Evolutionary conservation across 2,888 invertebrate genomes (phyloP), one percentile per base, ranked within the genome.

Genomic region (Eristalinus aeneus): DNA sequence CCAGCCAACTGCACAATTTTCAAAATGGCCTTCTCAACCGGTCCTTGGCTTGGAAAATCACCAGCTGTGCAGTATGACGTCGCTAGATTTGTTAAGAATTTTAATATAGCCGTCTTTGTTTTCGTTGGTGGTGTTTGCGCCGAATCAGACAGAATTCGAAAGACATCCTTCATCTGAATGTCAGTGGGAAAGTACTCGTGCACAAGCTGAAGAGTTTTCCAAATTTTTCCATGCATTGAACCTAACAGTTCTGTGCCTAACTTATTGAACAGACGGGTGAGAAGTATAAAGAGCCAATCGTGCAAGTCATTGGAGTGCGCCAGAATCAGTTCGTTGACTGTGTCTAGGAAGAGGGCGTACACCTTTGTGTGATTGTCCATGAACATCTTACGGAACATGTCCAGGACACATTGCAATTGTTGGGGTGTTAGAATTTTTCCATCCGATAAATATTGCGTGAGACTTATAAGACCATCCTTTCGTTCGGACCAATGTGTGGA

Each of bases 331-430:
- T 98, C 98, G 90, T 97, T 97, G 54, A 99, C 95, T 0, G 98
- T 97, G 91, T 99, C 99, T 91, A 99, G 93, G 92, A 98, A 98
- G 82, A 98, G 93, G 64, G 97, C 97, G 93, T 99, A 97, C 88
- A 98, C 98, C 93, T 97, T 97, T 89, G 98, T 95, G 93, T 99
- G 97, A 2, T 98, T 97, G 93, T 99, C 99, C 94, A 98, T 98
- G 92, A 99, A 98, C 97, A 99, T 98, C 93, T 97, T 97, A 86
- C 97, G 97, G 90, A 98, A 97, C 86, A 98, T 96, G 89, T 99
- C 98, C 0, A 98, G 97, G n/a, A 98, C 95, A 88, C 96, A 95
- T 85, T 96, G 94, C 88, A 96, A 92, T 90, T 96, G 96, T 77
- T 93, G 93, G 10, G 93, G 93, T 11, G 93, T 93, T 22, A 95